Conservation (phyloP, 2,113 vertebrate species). For the Planiliza haematocheilus region DNA sequence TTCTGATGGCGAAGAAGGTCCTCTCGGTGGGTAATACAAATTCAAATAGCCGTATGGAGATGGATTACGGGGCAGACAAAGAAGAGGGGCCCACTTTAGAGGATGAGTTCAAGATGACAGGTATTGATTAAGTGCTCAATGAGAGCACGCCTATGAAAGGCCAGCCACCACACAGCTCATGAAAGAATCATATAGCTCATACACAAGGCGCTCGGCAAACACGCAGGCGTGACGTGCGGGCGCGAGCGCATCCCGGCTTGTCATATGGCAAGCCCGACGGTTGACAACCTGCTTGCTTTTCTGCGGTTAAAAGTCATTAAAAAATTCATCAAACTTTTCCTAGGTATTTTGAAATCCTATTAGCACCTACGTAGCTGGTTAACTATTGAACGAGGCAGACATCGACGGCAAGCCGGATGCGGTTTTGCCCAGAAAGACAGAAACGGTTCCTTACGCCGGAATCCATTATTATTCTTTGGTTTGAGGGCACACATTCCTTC, state of each 20-base stretch:
- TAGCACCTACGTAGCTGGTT: constrained; percentile 17
- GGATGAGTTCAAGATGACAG: constrained; percentile 81
- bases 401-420: constrained; percentile 19
- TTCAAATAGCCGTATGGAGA: constrained; percentile 77
- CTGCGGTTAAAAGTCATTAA: constrained; percentile 43
- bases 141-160: constrained; percentile 71
- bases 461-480: constrained; percentile 58
- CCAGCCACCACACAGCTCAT: constrained; percentile 74
- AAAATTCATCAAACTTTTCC: constrained; percentile 43
- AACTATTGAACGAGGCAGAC: constrained; percentile 35
- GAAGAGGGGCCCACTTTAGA: constrained; percentile 69
- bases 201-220: constrained; percentile 63
- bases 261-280: constrained; percentile 33
- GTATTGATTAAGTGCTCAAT: constrained; percentile 83
- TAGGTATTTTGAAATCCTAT: constrained; percentile 27
- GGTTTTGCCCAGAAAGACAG: constrained; percentile 45
- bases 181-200: constrained; percentile 76
- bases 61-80: constrained; percentile 71
- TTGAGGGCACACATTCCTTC: constrained; percentile 40
- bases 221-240: constrained; percentile 51
- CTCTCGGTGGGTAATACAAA: constrained; percentile 76
- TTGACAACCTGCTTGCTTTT: constrained; percentile 42
- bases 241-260: constrained; percentile 28
- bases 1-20: constrained; percentile 70
- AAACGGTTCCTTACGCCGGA: constrained; percentile 39